These are phyloP conservation scores for Metellina segmentata DNA, from an alignment of 2,888 invertebrate species.

Conservation along the genomic window DNA sequence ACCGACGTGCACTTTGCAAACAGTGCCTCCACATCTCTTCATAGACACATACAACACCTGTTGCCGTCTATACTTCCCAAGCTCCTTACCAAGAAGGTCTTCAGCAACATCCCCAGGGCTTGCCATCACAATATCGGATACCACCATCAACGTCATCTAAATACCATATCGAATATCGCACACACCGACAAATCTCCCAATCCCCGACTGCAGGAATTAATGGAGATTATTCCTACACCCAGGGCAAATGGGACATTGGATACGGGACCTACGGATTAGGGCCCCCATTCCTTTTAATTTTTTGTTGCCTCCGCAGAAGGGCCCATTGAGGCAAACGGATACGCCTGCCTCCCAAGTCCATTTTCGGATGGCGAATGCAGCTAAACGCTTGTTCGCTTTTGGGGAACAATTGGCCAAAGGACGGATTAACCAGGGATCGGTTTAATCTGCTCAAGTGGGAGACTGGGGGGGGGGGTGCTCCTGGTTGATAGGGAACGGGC, in stretches of 20 bases:
- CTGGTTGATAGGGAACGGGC: background rate
- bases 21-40: no score
- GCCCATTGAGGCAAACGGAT: constrained; percentile 1
- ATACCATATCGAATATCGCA: background rate
- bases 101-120: no score
- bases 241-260: constrained; percentile 29
- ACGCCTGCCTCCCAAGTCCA: constrained; percentile 43
- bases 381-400: constrained; percentile 55
- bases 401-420: constrained; percentile 33
- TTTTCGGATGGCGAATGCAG: constrained; percentile 39
- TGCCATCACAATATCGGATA: no score
- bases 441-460: constrained; percentile 52
- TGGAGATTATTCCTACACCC: constrained; percentile 29
- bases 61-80: no score
- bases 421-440: constrained; percentile 60
- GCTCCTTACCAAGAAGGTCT: no score
- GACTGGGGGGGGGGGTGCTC: background rate
- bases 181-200: background rate
- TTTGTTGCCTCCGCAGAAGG: background rate
- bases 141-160: background rate
- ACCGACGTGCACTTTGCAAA: no score
- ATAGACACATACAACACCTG: no score
- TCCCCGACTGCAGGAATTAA: constrained; percentile 11
- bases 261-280: constrained; percentile 44
- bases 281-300: constrained; percentile 10